Percentiles rank a stretch among this genome's conserved stretches.
phyloP scores from a whole-genome alignment of 2,888 invertebrate species.

The Patella depressa region DNA sequence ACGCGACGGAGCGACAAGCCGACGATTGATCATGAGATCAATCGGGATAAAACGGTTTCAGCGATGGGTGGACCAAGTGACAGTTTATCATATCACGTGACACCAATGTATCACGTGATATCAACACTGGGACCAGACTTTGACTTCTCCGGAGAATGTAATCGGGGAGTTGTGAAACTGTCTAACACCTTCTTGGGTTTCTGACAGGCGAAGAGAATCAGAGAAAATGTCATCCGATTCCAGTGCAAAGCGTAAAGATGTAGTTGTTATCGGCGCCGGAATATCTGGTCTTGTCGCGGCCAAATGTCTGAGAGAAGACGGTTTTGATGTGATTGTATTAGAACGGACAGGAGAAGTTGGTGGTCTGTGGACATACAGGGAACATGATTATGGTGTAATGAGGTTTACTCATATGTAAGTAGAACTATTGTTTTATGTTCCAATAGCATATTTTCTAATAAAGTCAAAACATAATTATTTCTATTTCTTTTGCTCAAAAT shows the following conservation, averaged over 20 bases:
- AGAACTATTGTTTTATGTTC: neutral
- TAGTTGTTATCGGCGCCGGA: conserved; percentile 61
- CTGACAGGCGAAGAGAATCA: neutral
- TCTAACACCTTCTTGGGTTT: neutral
- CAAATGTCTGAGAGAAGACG: conserved; percentile 60
- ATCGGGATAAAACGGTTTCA: neutral
- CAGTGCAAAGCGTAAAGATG: conserved; percentile 38
- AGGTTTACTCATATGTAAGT: conserved; percentile 68
- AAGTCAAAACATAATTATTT: no score
- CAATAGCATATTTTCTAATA: no score
- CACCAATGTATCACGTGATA: no score
- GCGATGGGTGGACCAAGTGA: neutral
- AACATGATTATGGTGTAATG: conserved; percentile 68
- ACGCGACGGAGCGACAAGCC: no score
- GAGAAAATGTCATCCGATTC: conserved; percentile 13
- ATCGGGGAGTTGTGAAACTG: neutral
- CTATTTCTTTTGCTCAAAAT: no score
- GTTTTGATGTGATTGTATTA: conserved; percentile 57
- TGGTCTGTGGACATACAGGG: conserved; percentile 66
- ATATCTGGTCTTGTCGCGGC: conserved; percentile 63
- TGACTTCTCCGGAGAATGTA: neutral
- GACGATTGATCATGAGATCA: no score
- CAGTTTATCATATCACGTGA: no score
- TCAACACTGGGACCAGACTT: conserved; percentile 2
- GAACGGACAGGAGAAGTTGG: conserved; percentile 65